A percentile compares a stretch with the other conserved stretches of the same genome.
phyloP scores from a whole-genome alignment of 2,888 invertebrate species.

The Leucania comma region DNA sequence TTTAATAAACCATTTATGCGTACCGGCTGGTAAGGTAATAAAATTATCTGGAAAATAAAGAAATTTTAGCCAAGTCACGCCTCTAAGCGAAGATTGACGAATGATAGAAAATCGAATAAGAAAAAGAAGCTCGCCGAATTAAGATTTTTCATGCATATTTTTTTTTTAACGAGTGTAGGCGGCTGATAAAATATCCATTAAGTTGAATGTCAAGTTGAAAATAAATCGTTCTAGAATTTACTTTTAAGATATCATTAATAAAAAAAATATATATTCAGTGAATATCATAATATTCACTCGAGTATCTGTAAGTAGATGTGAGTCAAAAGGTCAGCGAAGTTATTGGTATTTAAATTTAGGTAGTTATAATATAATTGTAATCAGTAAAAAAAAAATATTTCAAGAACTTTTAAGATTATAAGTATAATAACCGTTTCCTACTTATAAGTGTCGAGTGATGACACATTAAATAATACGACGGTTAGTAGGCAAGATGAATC shows the following conservation, averaged over 20 bases:
- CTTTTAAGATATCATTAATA: not conserved
- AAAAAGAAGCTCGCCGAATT: not conserved
- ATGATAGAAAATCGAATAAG: not conserved
- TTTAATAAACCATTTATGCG: conserved; percentile 5
- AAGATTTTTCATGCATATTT: not conserved
- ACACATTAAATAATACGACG: conserved; percentile 21
- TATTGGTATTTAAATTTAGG: conserved; percentile 37
- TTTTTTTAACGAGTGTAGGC: not conserved
- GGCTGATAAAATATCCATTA: too few relatives aligned
- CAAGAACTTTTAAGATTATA: conserved; percentile 26
- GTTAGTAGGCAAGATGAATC: conserved; percentile 8
- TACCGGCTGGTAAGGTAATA: not conserved
- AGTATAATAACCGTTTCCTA: conserved; percentile 10
- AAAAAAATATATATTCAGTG: not conserved
- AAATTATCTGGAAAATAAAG: not conserved
- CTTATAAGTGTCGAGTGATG: conserved; percentile 29
- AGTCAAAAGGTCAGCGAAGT: conserved; percentile 10
- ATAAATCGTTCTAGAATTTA: not conserved
- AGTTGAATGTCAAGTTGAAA: too few relatives aligned
- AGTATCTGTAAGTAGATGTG: not conserved
- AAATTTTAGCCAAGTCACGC: not conserved
- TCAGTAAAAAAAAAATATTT: conserved; percentile 9
- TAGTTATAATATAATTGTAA: conserved; percentile 16
- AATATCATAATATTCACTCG: not conserved
- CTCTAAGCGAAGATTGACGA: not conserved